Evolutionary conservation across 92 coral and sea anemone species (phyloP).

Genomic region (Isaurus tuberculatus): DNA sequence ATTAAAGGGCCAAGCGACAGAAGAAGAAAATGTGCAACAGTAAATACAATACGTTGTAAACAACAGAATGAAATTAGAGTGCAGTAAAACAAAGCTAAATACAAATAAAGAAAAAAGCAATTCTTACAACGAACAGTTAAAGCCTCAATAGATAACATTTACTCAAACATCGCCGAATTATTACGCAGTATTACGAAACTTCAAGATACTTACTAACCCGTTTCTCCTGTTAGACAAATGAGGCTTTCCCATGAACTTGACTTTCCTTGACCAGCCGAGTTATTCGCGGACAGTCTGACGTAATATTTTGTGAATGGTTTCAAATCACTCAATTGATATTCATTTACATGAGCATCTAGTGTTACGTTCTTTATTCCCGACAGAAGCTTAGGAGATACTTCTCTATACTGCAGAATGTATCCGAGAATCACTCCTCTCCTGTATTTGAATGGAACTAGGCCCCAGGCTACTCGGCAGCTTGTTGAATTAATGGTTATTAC

Average conservation of each 20-base stretch:
- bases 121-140: no score
- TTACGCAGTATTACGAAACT: no score
- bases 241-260: not conserved
- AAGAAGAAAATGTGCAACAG: no score
- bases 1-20: no score
- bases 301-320: slow-evolving; percentile 44
- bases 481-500: slow-evolving; percentile 30
- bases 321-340: slow-evolving; percentile 13
- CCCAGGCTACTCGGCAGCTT: slow-evolving; percentile 44
- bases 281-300: slow-evolving; percentile 48
- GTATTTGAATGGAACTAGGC: slow-evolving; percentile 34
- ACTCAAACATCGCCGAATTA: no score
- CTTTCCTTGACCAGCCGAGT: slow-evolving; percentile 43
- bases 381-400: not conserved
- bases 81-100: no score
- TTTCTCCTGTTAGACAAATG: slow-evolving; percentile 47
- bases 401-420: slow-evolving; percentile 38
- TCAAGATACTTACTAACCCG: slow-evolving; percentile 48
- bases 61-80: no score
- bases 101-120: no score
- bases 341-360: not conserved
- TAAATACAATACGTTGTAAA: no score
- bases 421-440: slow-evolving; percentile 43
- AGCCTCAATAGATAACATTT: no score
- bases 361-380: not conserved